Percentiles rank a stretch among this genome's conserved stretches.
phyloP scores from a whole-genome alignment of 2,113 vertebrate genomes.

The Psephotus haematonotus region DNA sequence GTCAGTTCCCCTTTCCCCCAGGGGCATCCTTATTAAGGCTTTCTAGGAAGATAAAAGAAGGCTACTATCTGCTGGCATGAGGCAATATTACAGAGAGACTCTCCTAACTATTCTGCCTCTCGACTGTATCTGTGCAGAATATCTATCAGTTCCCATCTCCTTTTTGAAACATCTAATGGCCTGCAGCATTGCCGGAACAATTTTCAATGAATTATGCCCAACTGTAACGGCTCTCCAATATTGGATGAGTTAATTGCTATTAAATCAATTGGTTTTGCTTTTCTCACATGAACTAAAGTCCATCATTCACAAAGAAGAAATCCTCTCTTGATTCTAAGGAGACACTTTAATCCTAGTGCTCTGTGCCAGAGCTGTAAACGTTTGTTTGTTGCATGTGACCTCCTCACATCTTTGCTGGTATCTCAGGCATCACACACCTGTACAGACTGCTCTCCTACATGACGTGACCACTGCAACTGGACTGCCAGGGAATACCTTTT shows the following conservation, averaged over 20 bases:
- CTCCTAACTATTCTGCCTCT: not conserved
- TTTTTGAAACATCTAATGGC: slow-evolving; percentile 9
- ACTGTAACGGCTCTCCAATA: slow-evolving; percentile 22
- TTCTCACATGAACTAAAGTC: slow-evolving; percentile 40
- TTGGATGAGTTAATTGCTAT: slow-evolving; percentile 54
- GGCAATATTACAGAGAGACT: not conserved
- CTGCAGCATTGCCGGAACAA: slow-evolving; percentile 34
- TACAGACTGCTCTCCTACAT: not conserved
- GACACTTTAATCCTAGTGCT: not conserved
- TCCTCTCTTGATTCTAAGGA: not conserved
- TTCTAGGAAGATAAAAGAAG: slow-evolving; percentile 45
- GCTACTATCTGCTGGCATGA: not conserved
- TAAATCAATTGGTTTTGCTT: slow-evolving; percentile 60
- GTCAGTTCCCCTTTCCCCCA: not conserved
- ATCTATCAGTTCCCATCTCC: slow-evolving; percentile 18
- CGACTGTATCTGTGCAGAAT: not conserved
- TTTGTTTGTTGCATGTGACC: not conserved
- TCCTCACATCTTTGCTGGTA: not conserved
- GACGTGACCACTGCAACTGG: fast-evolving
- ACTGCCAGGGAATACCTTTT: not conserved
- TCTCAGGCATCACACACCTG: not conserved
- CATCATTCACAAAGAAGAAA: slow-evolving; percentile 31
- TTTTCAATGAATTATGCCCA: slow-evolving; percentile 56
- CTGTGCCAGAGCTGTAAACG: not conserved
- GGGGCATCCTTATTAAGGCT: slow-evolving; percentile 5